These are phyloP conservation scores for Altica lythri DNA, from an alignment of 2,888 invertebrate genomes.

Conservation along the genomic window DNA sequence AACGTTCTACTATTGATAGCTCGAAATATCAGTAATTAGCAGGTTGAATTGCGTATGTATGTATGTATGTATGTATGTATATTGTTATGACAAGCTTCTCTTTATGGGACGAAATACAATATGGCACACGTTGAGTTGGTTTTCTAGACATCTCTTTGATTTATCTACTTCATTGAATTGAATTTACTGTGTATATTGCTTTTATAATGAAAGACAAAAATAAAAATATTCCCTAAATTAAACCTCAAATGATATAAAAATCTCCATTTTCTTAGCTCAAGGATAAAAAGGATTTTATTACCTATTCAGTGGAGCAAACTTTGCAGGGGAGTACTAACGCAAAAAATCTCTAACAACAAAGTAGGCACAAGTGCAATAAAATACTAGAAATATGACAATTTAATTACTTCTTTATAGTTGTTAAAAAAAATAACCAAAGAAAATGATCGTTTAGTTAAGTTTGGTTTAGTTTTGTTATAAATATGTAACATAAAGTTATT, in stretches of 20 bases:
- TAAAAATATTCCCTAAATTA: not conserved
- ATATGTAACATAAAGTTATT: no score
- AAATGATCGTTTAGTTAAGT: no score
- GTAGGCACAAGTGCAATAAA: no score
- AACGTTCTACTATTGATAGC: slow-evolving; percentile 42
- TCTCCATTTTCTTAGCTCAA: not conserved
- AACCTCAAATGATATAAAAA: not conserved
- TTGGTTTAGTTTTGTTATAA: no score
- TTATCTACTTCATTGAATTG: not conserved
- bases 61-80: slow-evolving; percentile 12
- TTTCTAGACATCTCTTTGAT: slow-evolving; percentile 3
- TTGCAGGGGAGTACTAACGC: no score
- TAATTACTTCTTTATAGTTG: no score
- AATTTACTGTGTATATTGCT: not conserved
- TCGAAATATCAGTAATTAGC: slow-evolving; percentile 42
- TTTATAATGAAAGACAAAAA: not conserved
- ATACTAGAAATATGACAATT: no score
- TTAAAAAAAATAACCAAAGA: no score
- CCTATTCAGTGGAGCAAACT: no score
- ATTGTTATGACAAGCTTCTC: slow-evolving; percentile 20
- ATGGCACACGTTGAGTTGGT: slow-evolving; percentile 7
- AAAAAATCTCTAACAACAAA: no score
- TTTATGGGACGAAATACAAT: slow-evolving; percentile 18
- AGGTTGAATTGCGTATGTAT: slow-evolving; percentile 18
- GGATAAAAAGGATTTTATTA: slow-evolving; percentile 2